phyloP scores from a whole-genome alignment of 2,113 vertebrate genomes.

The Tamias sibiricus region DNA sequence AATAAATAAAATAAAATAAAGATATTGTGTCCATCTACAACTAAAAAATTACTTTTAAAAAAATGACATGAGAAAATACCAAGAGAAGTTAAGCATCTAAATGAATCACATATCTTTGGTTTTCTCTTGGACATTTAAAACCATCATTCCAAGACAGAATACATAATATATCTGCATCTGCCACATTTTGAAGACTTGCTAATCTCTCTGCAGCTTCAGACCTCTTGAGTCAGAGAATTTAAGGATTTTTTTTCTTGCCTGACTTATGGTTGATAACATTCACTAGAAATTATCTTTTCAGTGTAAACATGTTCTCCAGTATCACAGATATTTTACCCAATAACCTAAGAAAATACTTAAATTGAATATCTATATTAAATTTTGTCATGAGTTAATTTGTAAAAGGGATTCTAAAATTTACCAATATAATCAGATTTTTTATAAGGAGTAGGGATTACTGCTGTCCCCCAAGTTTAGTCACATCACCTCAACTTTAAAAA shows the following conservation, averaged over 20 bases:
- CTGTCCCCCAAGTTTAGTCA: background rate
- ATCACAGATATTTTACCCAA: background rate
- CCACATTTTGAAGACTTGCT: background rate
- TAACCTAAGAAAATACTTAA: background rate
- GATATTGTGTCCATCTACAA: too few relatives aligned
- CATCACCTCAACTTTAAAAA: background rate
- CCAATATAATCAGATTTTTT: background rate
- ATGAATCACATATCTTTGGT: background rate
- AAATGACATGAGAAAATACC: background rate
- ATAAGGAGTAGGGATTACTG: background rate
- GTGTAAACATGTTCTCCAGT: background rate
- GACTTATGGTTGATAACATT: background rate
- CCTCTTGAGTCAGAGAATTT: background rate
- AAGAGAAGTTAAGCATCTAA: conserved; percentile 7
- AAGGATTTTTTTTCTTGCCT: background rate
- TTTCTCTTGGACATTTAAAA: background rate
- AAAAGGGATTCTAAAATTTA: background rate
- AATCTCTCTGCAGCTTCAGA: background rate
- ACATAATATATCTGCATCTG: background rate
- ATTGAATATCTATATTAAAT: background rate
- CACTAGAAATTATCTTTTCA: background rate
- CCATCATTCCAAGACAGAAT: background rate
- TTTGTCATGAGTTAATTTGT: background rate
- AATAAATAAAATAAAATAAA: too few relatives aligned
- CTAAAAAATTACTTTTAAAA: too few relatives aligned